Percentiles rank a stretch among this genome's conserved stretches.
These are phyloP conservation scores for Troides aeacus DNA, from an alignment of 2,888 invertebrate species.

Conservation along the genomic window DNA sequence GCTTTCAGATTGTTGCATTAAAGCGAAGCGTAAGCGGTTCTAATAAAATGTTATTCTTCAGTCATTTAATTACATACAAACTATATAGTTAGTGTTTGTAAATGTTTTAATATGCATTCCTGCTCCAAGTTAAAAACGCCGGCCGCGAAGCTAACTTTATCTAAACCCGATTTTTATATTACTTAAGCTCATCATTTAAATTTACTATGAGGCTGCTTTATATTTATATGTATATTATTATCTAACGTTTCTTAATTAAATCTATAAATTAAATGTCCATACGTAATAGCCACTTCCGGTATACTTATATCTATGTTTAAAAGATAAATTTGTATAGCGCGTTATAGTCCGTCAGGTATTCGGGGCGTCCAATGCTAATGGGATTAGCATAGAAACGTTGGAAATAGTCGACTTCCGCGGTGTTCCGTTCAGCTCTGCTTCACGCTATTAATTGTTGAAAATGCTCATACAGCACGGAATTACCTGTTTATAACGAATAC, in stretches of 20 bases:
- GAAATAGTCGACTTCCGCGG: conserved; percentile 50
- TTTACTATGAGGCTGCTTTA: no score
- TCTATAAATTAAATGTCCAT: not conserved
- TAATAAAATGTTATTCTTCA: conserved; percentile 28
- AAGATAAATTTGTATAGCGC: conserved; percentile 16
- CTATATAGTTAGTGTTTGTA: conserved; percentile 19
- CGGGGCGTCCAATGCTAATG: conserved; percentile 35
- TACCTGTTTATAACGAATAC: conserved; percentile 35
- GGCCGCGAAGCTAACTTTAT: not conserved
- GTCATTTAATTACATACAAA: conserved; percentile 23
- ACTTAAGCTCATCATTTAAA: no score
- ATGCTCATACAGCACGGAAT: conserved; percentile 30
- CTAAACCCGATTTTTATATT: not conserved
- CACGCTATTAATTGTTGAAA: conserved; percentile 47
- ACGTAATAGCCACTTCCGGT: not conserved
- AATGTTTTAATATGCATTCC: conserved; percentile 10
- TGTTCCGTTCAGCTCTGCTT: conserved; percentile 62
- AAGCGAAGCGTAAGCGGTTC: conserved; percentile 5
- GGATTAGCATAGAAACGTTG: conserved; percentile 47
- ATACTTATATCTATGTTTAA: conserved; percentile 7
- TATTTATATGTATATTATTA: not conserved
- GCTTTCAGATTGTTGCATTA: conserved; percentile 28
- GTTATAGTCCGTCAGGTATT: conserved; percentile 21
- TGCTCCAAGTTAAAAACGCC: not conserved
- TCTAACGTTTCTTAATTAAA: not conserved